Percentiles rank a stretch among this genome's conserved stretches.
Evolutionary conservation across 2,888 invertebrate species (phyloP).

Genomic region (Drosophila meridiana): DNA sequence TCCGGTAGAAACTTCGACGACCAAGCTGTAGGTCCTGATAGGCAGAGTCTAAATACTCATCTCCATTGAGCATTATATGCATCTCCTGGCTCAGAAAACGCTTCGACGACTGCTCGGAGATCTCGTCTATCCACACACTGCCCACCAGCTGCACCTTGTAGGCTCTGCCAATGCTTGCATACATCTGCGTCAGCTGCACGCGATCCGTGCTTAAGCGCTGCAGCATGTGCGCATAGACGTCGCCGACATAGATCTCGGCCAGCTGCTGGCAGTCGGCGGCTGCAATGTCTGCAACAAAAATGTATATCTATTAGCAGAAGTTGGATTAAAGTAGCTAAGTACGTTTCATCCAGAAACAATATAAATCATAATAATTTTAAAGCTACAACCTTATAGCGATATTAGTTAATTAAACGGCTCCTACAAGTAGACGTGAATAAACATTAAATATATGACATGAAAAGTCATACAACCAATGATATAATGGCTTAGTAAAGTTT

Average conservation of each 20-base stretch:
- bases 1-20: conserved; percentile 81
- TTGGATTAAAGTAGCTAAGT: neutral
- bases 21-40: conserved; percentile 74
- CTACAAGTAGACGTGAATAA: too few relatives aligned
- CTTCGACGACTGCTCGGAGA: conserved; percentile 79
- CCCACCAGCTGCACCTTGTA: conserved; percentile 74
- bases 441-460: neutral
- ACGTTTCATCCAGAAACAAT: neutral
- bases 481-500: too few relatives aligned
- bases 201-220: conserved; percentile 76
- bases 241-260: conserved; percentile 69
- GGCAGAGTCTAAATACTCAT: conserved; percentile 74
- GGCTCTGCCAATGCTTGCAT: conserved; percentile 75
- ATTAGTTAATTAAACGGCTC: too few relatives aligned
- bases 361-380: neutral
- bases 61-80: conserved; percentile 80
- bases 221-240: conserved; percentile 79
- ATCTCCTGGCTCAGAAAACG: conserved; percentile 78
- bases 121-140: conserved; percentile 83
- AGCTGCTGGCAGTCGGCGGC: conserved; percentile 73
- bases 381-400: too few relatives aligned
- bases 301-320: neutral
- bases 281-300: conserved; percentile 67
- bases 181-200: conserved; percentile 78
- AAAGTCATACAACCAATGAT: neutral